Evolutionary conservation across 35 echinoderm and acorn worm species (phyloP), one percentile per base, ranked within the genome.

Genomic region (Lytechinus variegatus): DNA sequence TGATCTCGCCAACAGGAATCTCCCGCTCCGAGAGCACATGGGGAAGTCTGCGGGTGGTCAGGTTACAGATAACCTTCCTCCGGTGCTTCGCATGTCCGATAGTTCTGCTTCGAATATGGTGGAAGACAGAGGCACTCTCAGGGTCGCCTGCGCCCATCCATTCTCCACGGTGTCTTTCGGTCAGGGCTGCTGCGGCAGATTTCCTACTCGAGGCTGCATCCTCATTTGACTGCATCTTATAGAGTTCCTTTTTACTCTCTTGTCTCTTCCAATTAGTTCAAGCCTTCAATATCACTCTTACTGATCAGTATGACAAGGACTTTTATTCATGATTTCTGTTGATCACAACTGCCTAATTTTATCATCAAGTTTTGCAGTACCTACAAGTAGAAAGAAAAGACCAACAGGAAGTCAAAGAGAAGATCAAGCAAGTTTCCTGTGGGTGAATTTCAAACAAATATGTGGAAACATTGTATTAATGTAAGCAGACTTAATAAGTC

Each of bases 21-120:
- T 99, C 97, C 16, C 96, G 44, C 94, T 98, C 96, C 54, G 28
- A 71, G 16, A 96, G 94, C 27, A 99, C 94, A 28, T 91, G 94
- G 11, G 97, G 97, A 27, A 98, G 61, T 52, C 86, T 96, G 9
- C 53, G 61, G 19, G 96, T 94, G 53, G 55, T 57, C 92, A 93
- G 28, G 88, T 90, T 92, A 71, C 87, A 91, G 57, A 91, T 9
- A 27, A 86, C 94, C 61, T 87, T 27, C 53, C 29, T 96, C 94
- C 87, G 27, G 52, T 53, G 54, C 29, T 14, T 52, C 52, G n/a
- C 33, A 57, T 44, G 96, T 86, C 96, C 96, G 11, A 91, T 89
- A 44, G 55, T 14, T 95, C 96, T 96, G 33, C 54, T 86, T 56
- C 89, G 94, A 66, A 89, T 95, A 54, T 96, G 94, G 12, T 96